Evolutionary conservation across 1,140 invertebrate species (phyloP).

Genomic region (Hylaeus volcanicus): DNA sequence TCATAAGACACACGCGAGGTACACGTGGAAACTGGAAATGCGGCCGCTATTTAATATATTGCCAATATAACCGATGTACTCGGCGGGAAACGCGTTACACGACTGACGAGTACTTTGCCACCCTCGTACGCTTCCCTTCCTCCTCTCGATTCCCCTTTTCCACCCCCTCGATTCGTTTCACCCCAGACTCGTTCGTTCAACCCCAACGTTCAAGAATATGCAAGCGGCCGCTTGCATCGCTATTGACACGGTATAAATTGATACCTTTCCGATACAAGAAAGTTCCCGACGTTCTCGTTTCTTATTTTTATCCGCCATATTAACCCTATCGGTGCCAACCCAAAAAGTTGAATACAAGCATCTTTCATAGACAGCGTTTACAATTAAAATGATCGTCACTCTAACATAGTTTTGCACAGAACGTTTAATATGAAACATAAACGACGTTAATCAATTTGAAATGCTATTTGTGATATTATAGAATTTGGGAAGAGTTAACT

Average conservation of each 20-base stretch:
- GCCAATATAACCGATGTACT: slow-evolving; percentile 34
- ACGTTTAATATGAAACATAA: no score
- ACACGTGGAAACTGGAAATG: slow-evolving; percentile 36
- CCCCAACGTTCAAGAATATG: slow-evolving; percentile 51
- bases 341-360: no score
- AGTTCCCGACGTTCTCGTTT: background rate
- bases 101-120: slow-evolving; percentile 69
- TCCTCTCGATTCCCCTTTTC: slow-evolving; percentile 40
- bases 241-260: slow-evolving; percentile 37
- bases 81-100: slow-evolving; percentile 68
- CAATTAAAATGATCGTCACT: background rate
- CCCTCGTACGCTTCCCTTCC: slow-evolving; percentile 65
- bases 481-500: background rate
- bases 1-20: slow-evolving; percentile 32
- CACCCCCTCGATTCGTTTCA: slow-evolving; percentile 58
- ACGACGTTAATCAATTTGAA: background rate
- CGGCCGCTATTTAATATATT: slow-evolving; percentile 9
- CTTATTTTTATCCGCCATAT: background rate
- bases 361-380: no score
- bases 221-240: slow-evolving; percentile 27
- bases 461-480: background rate
- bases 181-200: slow-evolving; percentile 48
- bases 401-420: background rate
- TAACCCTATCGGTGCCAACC: no score
- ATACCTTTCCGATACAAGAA: background rate